Conservation (phyloP, 37 sponge, comb jelly and placozoan species). For the Beroe forskalii region DNA sequence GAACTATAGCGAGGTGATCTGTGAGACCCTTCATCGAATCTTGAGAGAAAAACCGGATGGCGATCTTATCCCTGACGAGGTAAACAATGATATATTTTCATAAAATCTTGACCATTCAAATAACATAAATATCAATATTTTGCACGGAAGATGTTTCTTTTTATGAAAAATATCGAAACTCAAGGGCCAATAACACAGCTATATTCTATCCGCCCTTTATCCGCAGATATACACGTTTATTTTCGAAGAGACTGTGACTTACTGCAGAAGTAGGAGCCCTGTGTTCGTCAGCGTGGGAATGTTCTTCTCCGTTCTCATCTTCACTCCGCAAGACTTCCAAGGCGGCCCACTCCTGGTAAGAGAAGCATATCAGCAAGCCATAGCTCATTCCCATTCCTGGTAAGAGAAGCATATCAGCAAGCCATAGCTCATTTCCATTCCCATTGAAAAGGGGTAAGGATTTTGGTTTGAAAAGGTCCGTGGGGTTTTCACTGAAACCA, state of each 20-base stretch:
- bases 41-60: neutral
- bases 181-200: too few species aligned
- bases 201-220: too few species aligned
- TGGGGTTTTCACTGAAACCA: too few species aligned
- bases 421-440: too few species aligned
- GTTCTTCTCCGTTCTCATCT: conserved; percentile 3
- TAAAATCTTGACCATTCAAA: too few species aligned
- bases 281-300: neutral
- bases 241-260: neutral
- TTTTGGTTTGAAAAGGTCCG: too few species aligned
- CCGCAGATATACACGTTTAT: conserved; percentile 8
- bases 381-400: neutral
- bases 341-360: neutral
- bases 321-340: conserved; percentile 17
- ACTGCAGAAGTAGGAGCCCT: neutral
- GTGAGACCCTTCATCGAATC: neutral
- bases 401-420: neutral
- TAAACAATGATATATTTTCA: too few species aligned
- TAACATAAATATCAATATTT: too few species aligned
- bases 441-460: neutral
- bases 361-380: too few species aligned
- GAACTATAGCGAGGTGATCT: neutral
- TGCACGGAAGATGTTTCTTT: too few species aligned
- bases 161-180: too few species aligned
- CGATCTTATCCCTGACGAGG: neutral